Evolutionary conservation across 2,797 vertebrate genomes (phyloP).

Genomic region (Cossypha niveicapilla): DNA sequence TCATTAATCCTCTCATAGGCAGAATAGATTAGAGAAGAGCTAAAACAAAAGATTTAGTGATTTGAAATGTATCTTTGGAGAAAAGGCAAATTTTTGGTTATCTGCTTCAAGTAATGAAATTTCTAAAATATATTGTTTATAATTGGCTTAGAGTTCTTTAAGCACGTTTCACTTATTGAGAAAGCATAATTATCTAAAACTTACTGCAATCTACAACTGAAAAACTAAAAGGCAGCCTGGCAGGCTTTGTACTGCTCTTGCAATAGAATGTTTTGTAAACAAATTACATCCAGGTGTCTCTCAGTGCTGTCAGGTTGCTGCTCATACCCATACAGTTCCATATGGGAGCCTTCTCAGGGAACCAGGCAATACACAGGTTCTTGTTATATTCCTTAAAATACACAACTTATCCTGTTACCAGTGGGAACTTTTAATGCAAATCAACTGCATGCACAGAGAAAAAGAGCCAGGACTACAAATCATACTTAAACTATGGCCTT

Average conservation of each 20-base stretch:
- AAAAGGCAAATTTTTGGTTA: neutral
- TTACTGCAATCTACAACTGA: neutral
- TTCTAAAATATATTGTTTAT: neutral
- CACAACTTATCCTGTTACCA: neutral
- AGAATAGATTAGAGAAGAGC: neutral
- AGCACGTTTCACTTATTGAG: neutral
- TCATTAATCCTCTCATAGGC: conserved; percentile 12
- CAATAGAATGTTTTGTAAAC: neutral
- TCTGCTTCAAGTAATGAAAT: neutral
- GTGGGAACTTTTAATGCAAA: neutral
- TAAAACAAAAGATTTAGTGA: neutral
- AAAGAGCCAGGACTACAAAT: neutral
- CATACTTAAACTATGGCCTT: neutral
- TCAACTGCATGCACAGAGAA: neutral
- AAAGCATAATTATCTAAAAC: neutral
- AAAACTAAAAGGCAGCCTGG: neutral
- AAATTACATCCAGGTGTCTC: neutral
- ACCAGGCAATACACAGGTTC: neutral
- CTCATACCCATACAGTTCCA: neutral
- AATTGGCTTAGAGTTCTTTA: neutral
- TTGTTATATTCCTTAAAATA: neutral
- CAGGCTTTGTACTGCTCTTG: neutral
- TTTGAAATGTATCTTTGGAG: neutral
- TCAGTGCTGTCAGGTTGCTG: neutral
- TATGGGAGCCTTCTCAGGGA: neutral